phyloP scores from a whole-genome alignment of 2,797 vertebrate species.

The Molossus alvarezi region DNA sequence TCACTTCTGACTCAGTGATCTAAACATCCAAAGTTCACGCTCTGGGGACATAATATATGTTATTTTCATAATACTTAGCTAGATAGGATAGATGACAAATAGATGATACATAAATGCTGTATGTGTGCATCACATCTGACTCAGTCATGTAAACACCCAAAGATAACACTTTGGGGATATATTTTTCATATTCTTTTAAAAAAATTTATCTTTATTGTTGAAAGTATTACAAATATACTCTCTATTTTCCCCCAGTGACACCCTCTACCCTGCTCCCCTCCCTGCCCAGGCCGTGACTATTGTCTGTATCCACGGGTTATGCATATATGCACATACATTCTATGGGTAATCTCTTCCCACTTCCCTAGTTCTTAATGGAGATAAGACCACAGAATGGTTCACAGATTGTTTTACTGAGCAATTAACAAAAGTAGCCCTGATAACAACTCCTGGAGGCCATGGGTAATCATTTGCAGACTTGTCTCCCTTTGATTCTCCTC shows the following conservation, averaged over 20 bases:
- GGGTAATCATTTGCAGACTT: not conserved
- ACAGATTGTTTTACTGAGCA: slow-evolving; percentile 22
- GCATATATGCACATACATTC: no score
- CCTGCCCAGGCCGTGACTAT: no score
- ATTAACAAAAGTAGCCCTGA: not conserved
- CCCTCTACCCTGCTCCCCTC: no score
- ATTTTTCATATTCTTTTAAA: not conserved
- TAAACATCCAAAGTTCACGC: not conserved
- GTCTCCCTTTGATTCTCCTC: not conserved
- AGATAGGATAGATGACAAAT: not conserved
- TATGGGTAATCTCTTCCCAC: no score
- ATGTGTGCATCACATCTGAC: not conserved
- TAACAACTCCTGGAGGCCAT: not conserved
- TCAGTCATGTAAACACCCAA: not conserved
- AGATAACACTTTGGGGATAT: not conserved
- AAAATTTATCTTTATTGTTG: no score
- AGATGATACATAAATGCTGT: not conserved
- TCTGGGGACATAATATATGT: not conserved
- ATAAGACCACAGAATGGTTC: not conserved
- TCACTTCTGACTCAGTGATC: not conserved
- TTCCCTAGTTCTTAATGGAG: not conserved
- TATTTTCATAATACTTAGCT: not conserved
- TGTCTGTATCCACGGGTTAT: no score
- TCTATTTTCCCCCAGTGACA: no score
- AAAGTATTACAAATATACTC: no score